Evolutionary conservation across 2,113 vertebrate species (phyloP).

Genomic region (Chlorodrepanis virens): DNA sequence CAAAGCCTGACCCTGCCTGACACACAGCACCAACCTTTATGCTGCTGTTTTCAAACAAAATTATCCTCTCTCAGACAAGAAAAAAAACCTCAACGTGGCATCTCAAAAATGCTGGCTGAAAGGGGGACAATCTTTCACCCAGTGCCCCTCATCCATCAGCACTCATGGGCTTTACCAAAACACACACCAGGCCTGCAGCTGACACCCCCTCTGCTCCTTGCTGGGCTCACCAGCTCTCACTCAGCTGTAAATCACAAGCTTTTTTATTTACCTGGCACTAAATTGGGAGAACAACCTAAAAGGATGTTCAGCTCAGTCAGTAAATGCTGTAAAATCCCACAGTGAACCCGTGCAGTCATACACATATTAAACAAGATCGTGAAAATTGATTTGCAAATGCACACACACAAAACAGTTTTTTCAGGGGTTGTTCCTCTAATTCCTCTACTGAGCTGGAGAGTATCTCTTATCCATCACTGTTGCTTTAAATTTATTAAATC

Average conservation of each 20-base stretch:
- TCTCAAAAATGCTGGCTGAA: neutral
- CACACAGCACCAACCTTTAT: rapidly evolving
- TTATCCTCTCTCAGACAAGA: neutral
- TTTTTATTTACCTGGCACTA: neutral
- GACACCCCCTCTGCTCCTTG: neutral
- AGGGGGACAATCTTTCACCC: neutral
- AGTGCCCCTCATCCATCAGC: neutral
- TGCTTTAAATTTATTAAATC: neutral
- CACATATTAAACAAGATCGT: neutral
- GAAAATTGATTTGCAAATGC: neutral
- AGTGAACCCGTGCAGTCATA: neutral
- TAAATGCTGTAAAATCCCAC: neutral
- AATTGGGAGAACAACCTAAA: neutral
- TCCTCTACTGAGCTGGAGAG: neutral
- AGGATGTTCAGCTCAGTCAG: neutral
- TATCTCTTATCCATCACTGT: neutral
- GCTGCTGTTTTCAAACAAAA: neutral
- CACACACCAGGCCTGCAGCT: neutral
- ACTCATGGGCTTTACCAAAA: neutral
- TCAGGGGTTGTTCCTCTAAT: neutral
- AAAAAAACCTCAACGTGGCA: rapidly evolving
- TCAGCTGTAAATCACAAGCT: neutral
- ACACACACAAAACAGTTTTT: neutral
- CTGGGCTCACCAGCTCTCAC: neutral
- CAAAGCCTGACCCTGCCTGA: neutral